Percentiles rank a stretch among this genome's conserved stretches.
Conservation (phyloP, 2,888 invertebrate genomes). For the Troilus luridus region DNA sequence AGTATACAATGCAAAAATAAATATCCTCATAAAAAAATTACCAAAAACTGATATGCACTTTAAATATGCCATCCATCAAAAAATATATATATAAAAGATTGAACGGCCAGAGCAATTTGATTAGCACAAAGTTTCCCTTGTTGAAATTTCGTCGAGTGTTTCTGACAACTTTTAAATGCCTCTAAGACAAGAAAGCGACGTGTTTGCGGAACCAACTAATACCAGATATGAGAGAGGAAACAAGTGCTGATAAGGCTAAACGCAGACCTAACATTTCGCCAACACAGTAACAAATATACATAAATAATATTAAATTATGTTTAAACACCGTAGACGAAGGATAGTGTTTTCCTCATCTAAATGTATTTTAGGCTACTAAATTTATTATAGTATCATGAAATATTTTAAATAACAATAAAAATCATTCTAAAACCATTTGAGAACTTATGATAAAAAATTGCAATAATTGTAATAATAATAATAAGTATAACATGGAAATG, state of each 20-base stretch:
- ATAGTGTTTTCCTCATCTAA: background rate
- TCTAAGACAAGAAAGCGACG: background rate
- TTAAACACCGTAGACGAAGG: background rate
- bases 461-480: too few relatives aligned
- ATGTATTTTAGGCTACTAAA: background rate
- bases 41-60: background rate
- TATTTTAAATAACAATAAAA: too few relatives aligned
- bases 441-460: too few relatives aligned
- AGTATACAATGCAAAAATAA: background rate
- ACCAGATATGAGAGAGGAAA: background rate
- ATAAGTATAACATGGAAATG: too few relatives aligned
- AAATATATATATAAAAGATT: background rate
- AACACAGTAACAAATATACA: background rate
- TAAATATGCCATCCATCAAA: background rate
- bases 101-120: background rate
- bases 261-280: background rate
- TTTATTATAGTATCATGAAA: background rate
- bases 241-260: background rate
- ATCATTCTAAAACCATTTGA: too few relatives aligned
- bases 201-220: constrained; percentile 33
- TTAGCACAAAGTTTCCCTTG: background rate
- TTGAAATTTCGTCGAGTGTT: background rate
- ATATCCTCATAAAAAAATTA: background rate
- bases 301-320: background rate
- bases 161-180: background rate